Evolutionary conservation across 2,888 invertebrate genomes (phyloP).

Genomic region (Nycteola revayana): DNA sequence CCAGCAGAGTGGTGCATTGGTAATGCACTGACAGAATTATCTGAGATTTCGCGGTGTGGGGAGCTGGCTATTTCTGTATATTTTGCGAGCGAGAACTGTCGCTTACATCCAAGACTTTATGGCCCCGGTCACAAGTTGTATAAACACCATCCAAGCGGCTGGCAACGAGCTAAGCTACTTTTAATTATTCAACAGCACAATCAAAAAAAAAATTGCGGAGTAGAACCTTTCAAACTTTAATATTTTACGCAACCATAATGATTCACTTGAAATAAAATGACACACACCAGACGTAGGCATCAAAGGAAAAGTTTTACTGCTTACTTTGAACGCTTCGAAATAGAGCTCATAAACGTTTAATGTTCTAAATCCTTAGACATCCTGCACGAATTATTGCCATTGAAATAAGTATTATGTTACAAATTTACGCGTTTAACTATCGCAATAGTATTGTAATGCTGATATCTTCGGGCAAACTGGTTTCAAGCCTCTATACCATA

Average conservation of each 20-base stretch:
- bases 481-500: slow-evolving; percentile 23
- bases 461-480: slow-evolving; percentile 10
- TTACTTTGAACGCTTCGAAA: slow-evolving; percentile 43
- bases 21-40: slow-evolving; percentile 71
- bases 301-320: slow-evolving; percentile 47
- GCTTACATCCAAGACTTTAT: slow-evolving; percentile 55
- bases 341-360: slow-evolving; percentile 43
- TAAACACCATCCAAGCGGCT: slow-evolving; percentile 38
- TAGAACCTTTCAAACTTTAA: no score
- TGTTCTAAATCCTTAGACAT: slow-evolving; percentile 24
- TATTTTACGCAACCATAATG: neutral
- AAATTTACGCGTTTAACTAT: no score
- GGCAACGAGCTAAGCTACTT: slow-evolving; percentile 38
- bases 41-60: slow-evolving; percentile 54
- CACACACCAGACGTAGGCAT: slow-evolving; percentile 41
- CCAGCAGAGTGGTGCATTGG: slow-evolving; percentile 73
- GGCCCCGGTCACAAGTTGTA: slow-evolving; percentile 50
- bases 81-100: slow-evolving; percentile 72
- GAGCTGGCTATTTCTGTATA: slow-evolving; percentile 68
- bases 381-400: slow-evolving; percentile 12
- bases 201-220: no score
- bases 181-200: no score
- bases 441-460: no score
- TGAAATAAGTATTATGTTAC: no score
- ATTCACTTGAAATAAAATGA: slow-evolving; percentile 27